These are phyloP conservation scores for Neuroterus valhalla DNA, from an alignment of 1,140 invertebrate species.

Conservation along the genomic window DNA sequence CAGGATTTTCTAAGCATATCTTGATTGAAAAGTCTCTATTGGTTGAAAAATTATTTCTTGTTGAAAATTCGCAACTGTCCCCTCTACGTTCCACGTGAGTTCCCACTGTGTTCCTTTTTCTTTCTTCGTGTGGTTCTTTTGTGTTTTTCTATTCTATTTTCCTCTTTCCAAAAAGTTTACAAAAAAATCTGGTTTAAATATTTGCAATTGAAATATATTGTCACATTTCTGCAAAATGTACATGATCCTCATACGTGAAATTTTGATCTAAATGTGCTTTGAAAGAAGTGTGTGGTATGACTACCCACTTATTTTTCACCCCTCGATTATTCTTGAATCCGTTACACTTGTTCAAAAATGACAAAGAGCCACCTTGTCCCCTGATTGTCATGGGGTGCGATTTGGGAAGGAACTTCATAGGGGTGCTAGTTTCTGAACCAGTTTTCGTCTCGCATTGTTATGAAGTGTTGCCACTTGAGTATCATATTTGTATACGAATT, in stretches of 20 bases:
- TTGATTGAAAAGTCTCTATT: too few species aligned
- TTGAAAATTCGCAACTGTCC: too few species aligned
- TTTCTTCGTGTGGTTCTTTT: too few species aligned
- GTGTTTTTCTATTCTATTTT: neutral
- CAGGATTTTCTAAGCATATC: too few species aligned
- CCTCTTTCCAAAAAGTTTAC: neutral
- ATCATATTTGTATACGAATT: conserved; percentile 71
- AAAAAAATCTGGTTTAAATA: too few species aligned
- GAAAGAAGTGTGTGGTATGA: conserved; percentile 27
- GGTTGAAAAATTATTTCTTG: too few species aligned
- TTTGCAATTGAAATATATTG: too few species aligned
- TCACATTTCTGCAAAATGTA: too few species aligned
- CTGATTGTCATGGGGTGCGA: conserved; percentile 42
- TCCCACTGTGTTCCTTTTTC: too few species aligned
- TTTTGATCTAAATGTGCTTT: too few species aligned
- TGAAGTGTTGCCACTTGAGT: conserved; percentile 67
- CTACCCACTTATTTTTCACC: conserved; percentile 41
- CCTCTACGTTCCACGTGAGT: too few species aligned
- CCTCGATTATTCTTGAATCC: conserved; percentile 57
- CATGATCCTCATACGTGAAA: too few species aligned
- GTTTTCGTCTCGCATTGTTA: conserved; percentile 66
- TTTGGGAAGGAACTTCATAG: conserved; percentile 41
- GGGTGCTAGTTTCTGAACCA: conserved; percentile 59
- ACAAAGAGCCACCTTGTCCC: conserved; percentile 58
- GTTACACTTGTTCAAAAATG: conserved; percentile 67